Percentiles rank a stretch among this genome's conserved stretches.
Evolutionary conservation across 2,797 vertebrate genomes (phyloP).

Genomic region (Eospalax fontanierii): DNA sequence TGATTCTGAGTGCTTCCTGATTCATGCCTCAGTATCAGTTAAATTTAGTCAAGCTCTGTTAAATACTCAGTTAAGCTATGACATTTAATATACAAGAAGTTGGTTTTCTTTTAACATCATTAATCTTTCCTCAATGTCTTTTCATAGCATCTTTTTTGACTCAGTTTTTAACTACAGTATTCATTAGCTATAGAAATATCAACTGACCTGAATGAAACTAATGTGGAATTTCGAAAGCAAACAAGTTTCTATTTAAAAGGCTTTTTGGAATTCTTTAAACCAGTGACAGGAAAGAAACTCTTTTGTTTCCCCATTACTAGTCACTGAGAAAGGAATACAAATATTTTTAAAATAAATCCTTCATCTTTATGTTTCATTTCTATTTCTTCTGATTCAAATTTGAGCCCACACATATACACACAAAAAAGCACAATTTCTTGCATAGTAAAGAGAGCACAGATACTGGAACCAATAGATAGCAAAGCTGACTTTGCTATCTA

Average conservation of each 20-base stretch:
- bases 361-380: not conserved
- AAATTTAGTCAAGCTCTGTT: no score
- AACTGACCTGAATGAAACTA: not conserved
- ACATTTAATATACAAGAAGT: not conserved
- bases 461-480: not conserved
- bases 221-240: not conserved
- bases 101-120: not conserved
- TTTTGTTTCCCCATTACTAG: not conserved
- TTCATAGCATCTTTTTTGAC: not conserved
- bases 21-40: not conserved
- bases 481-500: not conserved
- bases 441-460: not conserved
- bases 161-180: not conserved
- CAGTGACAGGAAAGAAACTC: not conserved
- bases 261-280: constrained; percentile 20
- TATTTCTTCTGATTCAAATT: constrained; percentile 23
- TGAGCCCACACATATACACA: not conserved
- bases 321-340: not conserved
- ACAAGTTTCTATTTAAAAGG: not conserved
- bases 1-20: not conserved
- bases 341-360: not conserved
- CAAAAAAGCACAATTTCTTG: not conserved
- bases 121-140: not conserved
- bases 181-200: not conserved
- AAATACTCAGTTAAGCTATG: not conserved